phyloP scores from a whole-genome alignment of 1,140 invertebrate genomes.

The Saccostrea glomerata region DNA sequence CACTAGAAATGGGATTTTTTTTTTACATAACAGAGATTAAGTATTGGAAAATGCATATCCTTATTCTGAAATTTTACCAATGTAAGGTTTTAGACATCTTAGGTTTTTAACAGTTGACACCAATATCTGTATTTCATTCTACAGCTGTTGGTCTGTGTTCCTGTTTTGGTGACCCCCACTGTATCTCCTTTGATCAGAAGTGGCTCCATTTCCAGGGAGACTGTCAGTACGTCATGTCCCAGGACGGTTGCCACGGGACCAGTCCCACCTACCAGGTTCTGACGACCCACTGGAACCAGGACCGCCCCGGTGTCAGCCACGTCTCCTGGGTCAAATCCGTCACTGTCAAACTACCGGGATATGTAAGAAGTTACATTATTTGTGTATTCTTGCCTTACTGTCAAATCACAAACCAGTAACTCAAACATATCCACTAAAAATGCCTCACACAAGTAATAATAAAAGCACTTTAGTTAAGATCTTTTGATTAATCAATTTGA shows the following conservation, averaged over 20 bases:
- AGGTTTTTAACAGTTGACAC: too few relatives aligned
- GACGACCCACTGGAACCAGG: conserved; percentile 63
- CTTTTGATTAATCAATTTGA: too few relatives aligned
- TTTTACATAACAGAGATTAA: background rate
- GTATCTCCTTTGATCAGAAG: conserved; percentile 94
- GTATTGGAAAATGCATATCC: too few relatives aligned
- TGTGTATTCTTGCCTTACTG: too few relatives aligned
- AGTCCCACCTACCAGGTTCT: conserved; percentile 58
- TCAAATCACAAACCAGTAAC: too few relatives aligned
- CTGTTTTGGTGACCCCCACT: conserved; percentile 95
- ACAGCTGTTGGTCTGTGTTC: conserved; percentile 84
- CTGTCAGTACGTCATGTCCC: conserved; percentile 76
- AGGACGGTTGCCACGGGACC: conserved; percentile 62
- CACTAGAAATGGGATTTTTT: background rate
- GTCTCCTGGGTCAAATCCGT: conserved; percentile 65
- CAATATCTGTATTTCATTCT: background rate
- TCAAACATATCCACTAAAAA: too few relatives aligned
- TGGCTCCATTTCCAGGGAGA: conserved; percentile 90
- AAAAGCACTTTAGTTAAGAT: too few relatives aligned
- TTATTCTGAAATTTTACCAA: too few relatives aligned
- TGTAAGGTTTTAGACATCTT: too few relatives aligned
- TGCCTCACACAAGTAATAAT: too few relatives aligned
- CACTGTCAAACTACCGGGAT: conserved; percentile 16
- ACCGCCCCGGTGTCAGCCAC: conserved; percentile 3
- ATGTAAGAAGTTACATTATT: background rate